Evolutionary conservation across 2,888 invertebrate species (phyloP), one percentile per base, ranked within the genome.

Genomic region (Ophion obscuratus): DNA sequence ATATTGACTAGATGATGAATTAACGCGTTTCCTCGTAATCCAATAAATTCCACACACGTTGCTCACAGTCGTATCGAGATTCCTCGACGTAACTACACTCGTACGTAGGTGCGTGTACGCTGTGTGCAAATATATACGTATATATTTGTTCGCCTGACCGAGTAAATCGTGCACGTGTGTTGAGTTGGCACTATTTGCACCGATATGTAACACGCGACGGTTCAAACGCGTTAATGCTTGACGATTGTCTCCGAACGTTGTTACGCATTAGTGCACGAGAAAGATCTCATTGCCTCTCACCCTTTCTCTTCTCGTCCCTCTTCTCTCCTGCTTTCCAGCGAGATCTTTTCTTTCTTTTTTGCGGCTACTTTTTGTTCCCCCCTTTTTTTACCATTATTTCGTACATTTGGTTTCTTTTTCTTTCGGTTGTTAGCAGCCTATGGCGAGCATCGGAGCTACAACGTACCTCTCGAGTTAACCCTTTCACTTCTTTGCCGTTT

Each of bases 221-320:
- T 31, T 27, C 70, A 47, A 79, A 70, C 70, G 36, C 82, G 82
- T 70, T 64, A 53, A 75, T 59, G 70, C 61, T 76, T 57, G 76
- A 71, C 85, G 89, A 89, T 90, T 89, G 85, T 87, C 87, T 85
- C 77, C 31, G 24, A 53, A 79, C 81, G 81, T 81, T 89, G 89
- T 89, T 83, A 87, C 88, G 87, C 88, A 85, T 89, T 85, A 71
- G 87, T 74, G 86, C 85, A 84, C 87, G 88, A 85, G 84, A 86
- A 81, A 81, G 84, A 85, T 91, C 87, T 89, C 88, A 87, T 88
- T 79, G 20, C 78, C 53, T 77, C 75, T 81, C 82, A 47, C 80
- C 78, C 83, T 76, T 81, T 85, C 75, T 84, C 78, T 74, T 53
- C 67, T 44, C 62, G 27, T 83, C 70, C 67, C 76, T 82, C 73